Base-by-base conservation (phyloP, 2,888 invertebrate species). In the Dioctria rufipes region DNA sequence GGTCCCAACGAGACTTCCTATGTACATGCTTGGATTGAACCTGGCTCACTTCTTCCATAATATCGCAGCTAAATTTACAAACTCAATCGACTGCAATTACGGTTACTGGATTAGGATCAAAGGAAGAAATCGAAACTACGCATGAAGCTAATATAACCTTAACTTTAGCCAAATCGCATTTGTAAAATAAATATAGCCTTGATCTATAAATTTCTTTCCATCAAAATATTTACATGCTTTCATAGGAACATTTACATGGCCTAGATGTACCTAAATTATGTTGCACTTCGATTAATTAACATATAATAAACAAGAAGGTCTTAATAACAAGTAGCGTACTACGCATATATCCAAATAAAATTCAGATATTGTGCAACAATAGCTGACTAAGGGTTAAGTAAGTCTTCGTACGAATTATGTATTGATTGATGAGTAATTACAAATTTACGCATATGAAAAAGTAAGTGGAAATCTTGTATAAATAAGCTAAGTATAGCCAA, bases 101-200 rank as follows among this genome's bases (percentile, higher is more conserved):
- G 46, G 5, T 69, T 8, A 69, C 69, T 3, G 46, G 69, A 13
- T 5, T 69, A 49, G 69, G 69, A 5, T n/a, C n/a, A n/a, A 49
- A 5, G 6, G 43, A 43, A 8, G 49, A 2, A n/a, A 13, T 8
- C 5, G n/a, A 3, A 46, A 49, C 46, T 8, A 49, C n/a, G 5
- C 4, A 11, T 8, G 8, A 4, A 39, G 65, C 40, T 39, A 39
- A 65, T 37, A 39, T 65, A 5, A 8, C 11, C 5, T 3, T 69
- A 25, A 42, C 43, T 25, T 46, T 13, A 3, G 5, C 6, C 4
- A 69, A 69, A 25, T 46, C 43, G n/a, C n/a, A n/a, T n/a, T n/a
- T n/a, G n/a, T n/a, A n/a, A n/a, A n/a, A n/a, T n/a, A n/a, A n/a
- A n/a, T n/a, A n/a, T n/a, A n/a, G n/a, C n/a, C n/a, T n/a, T n/a